Evolutionary conservation across 1,140 invertebrate genomes (phyloP).

Genomic region (Schlechtendalia chinensis): DNA sequence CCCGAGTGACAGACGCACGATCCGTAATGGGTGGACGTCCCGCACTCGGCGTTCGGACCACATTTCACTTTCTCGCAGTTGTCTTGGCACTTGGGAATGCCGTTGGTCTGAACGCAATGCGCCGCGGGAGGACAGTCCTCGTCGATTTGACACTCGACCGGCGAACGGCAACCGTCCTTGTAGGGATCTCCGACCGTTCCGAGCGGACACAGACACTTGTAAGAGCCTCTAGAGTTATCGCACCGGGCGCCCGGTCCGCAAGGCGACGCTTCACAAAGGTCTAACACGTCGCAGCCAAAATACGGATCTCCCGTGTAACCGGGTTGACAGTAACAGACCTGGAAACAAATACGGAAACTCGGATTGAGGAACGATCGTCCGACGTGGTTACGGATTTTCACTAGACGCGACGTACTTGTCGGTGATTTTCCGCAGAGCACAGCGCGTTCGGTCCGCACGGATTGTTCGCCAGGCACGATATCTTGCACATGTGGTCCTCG

Average conservation of each 20-base stretch:
- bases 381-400: too few species aligned
- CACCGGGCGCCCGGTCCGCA: constrained; percentile 86
- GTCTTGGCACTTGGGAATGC: constrained; percentile 36
- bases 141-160: constrained; percentile 76
- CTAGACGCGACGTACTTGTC: constrained; percentile 70
- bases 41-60: constrained; percentile 87
- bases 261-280: constrained; percentile 71
- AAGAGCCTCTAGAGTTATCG: constrained; percentile 73
- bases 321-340: constrained; percentile 80
- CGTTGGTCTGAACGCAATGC: constrained; percentile 77
- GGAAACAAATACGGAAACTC: too few species aligned
- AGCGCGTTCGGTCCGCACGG: constrained; percentile 80
- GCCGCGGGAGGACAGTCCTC: constrained; percentile 82
- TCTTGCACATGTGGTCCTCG: constrained; percentile 74
- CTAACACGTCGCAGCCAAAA: constrained; percentile 80
- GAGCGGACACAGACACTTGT: constrained; percentile 72
- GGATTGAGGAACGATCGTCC: too few species aligned
- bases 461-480: constrained; percentile 77
- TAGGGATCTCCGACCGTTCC: constrained; percentile 74
- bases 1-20: constrained; percentile 84
- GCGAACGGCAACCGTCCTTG: constrained; percentile 64
- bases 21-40: constrained; percentile 71
- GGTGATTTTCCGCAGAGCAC: constrained; percentile 75
- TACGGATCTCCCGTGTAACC: constrained; percentile 86
- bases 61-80: constrained; percentile 79